phyloP scores from a whole-genome alignment of 2,113 vertebrate species.

The Vulpes lagopus region DNA sequence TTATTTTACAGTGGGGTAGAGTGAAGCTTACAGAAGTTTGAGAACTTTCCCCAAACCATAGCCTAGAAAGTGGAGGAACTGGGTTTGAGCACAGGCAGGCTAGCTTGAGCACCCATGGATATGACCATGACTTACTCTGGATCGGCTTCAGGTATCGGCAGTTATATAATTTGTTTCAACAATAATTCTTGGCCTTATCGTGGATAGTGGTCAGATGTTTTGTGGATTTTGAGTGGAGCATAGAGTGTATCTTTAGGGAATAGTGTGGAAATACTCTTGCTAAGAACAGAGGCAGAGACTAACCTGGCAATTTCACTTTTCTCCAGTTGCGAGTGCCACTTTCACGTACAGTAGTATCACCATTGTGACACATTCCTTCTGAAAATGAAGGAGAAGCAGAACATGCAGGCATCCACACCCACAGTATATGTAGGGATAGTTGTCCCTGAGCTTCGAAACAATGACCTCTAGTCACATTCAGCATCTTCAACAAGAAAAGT shows the following conservation, averaged over 20 bases:
- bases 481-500: neutral
- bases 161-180: neutral
- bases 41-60: neutral
- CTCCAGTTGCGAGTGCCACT: too few relatives aligned
- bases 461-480: rapidly evolving
- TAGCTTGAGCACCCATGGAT: rapidly evolving
- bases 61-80: neutral
- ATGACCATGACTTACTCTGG: neutral
- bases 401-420: rapidly evolving
- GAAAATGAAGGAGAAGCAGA: neutral
- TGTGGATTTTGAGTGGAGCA: neutral
- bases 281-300: neutral
- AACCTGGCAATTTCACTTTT: neutral
- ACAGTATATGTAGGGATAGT: rapidly evolving
- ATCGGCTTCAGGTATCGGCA: neutral
- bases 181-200: neutral
- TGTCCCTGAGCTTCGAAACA: rapidly evolving
- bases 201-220: neutral
- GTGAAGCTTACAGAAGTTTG: neutral
- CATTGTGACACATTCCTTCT: neutral
- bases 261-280: neutral
- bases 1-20: neutral
- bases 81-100: rapidly evolving
- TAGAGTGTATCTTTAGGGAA: neutral
- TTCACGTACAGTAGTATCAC: rapidly evolving